These are phyloP conservation scores for Anoplius nigerrimus DNA, from an alignment of 2,888 invertebrate species.

Conservation along the genomic window DNA sequence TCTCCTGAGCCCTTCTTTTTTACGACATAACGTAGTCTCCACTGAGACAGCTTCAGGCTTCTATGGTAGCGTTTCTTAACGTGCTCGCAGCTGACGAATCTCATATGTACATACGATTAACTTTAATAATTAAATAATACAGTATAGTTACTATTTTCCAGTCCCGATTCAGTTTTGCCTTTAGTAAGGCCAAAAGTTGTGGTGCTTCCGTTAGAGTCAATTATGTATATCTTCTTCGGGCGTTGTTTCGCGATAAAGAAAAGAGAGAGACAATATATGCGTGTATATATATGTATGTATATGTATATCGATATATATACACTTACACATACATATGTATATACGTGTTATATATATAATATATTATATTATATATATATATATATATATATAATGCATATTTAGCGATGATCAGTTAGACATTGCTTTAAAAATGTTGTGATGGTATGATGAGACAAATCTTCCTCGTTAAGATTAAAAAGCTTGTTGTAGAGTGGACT, in stretches of 20 bases:
- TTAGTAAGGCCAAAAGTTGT: conserved; percentile 42
- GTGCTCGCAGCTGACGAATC: conserved; percentile 11
- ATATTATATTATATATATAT: too few relatives aligned
- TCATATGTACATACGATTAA: conserved; percentile 24
- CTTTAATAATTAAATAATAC: conserved; percentile 29
- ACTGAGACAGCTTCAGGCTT: background rate
- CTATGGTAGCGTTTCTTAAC: background rate
- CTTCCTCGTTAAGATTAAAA: conserved; percentile 35
- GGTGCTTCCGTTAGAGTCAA: conserved; percentile 57
- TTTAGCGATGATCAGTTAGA: background rate
- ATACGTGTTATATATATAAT: too few relatives aligned
- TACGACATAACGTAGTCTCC: background rate
- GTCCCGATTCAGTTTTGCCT: conserved; percentile 33
- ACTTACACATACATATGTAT: too few relatives aligned
- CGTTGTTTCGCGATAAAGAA: too few relatives aligned
- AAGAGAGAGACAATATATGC: too few relatives aligned
- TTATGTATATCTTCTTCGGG: conserved; percentile 26
- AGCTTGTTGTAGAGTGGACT: conserved; percentile 18
- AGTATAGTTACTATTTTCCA: conserved; percentile 40
- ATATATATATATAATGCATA: conserved; percentile 11
- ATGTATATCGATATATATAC: background rate
- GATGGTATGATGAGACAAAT: conserved; percentile 27
- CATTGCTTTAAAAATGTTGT: conserved; percentile 26
- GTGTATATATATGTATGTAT: too few relatives aligned
- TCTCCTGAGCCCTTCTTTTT: conserved; percentile 27